Evolutionary conservation across 2,888 invertebrate species (phyloP), one percentile per base, ranked within the genome.

Genomic region (Micropterix aruncella): DNA sequence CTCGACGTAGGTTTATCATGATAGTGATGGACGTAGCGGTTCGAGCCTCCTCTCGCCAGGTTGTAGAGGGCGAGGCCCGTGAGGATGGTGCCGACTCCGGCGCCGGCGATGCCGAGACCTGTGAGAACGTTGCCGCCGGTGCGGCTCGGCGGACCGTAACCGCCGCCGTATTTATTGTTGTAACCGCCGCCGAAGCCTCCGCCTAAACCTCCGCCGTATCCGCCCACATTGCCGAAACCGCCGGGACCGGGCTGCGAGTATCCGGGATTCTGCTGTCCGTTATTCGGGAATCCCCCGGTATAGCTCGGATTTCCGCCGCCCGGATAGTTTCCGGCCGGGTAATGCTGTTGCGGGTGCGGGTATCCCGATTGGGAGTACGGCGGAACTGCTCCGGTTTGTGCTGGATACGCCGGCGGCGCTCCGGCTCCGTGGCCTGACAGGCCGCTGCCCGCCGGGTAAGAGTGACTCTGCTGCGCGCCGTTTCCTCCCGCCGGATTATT

Each of bases 41-140:
- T 58, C 43, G 54, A 59, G 3, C 66, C 65, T 14, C 70, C 70
- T 37, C 71, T 59, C 12, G 70, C 71, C 48, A 71, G 56, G 56
- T 71, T 71, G 70, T 70, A 71, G 18, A 71, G 55, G 17, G 71
- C 70, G 52, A 71, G 59, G 16, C 71, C 71, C 27, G 71, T 70
- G 45, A 71, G 53, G 40, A 71, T 59, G 3, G 70, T 69, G 37
- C 70, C 71, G 36, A 69, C 63, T 37, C 70, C 70, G 44, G 66
- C 70, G 38, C 68, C 69, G 3, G 68, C 70, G 40, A 69, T 64
- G 3, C 70, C 70, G 3, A 69, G 62, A 18, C 68, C 68, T 41
- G 60, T 62, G 2, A 69, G 57, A 14, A 62, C 60, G 53, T 60
- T 64, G 1, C 40, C 40, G 37, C 65, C 54, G 14, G 61, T 52